Base-by-base conservation (phyloP, 2,113 vertebrate species). In the Pygoscelis antarcticus region DNA sequence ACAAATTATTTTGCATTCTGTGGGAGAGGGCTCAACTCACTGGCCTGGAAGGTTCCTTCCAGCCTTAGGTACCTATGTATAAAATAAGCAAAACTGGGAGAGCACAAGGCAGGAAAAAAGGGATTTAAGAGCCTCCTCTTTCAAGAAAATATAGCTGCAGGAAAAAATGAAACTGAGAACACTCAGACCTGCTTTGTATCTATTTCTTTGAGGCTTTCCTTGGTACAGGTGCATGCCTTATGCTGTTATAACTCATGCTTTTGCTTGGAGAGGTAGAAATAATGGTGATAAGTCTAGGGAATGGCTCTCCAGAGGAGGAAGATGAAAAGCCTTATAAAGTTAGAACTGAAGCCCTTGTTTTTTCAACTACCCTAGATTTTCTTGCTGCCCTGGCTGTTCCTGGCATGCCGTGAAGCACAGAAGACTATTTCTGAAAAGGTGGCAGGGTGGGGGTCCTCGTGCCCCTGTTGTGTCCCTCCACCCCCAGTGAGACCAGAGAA, bases 81-180 rank as follows among this genome's bases (percentile, higher is more conserved):
- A 86, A 95, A 89, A 65, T 32, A 74, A 65, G 26, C 14, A 80
- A 69, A 83, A 77, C 2, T 44, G 18, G 27, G 29, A 65, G 26
- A 77, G 23, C 2, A 32, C 2, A 40, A 40, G 17, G 3, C 6
- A 7, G 17, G 16, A 0, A 3, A 2, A 49, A 46, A 49, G 20
- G 17, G 9, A 9, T 64, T 65, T 69, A 77, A 83, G 27, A 49
- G 74, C 6, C 7, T 74, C 9, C 5, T 74, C 9, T 80, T 13
- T 29, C 12, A 76, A 38, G 22, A 47, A 95, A 83, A 92, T 5
- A 10, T 6, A 74, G 40, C 44, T 61, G 20, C 7, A 80, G 18
- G 7, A 16, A 47, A 69, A 88, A 55, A 61, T 23, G 13, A 86
- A n/a, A 55, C 29, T 60, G 32, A 74, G 16, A 77, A 54, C 25